Percentiles rank a stretch among this genome's conserved stretches.
phyloP scores from a whole-genome alignment of 53 echinoderm and acorn worm genomes.

The Hippasteria phrygiana region DNA sequence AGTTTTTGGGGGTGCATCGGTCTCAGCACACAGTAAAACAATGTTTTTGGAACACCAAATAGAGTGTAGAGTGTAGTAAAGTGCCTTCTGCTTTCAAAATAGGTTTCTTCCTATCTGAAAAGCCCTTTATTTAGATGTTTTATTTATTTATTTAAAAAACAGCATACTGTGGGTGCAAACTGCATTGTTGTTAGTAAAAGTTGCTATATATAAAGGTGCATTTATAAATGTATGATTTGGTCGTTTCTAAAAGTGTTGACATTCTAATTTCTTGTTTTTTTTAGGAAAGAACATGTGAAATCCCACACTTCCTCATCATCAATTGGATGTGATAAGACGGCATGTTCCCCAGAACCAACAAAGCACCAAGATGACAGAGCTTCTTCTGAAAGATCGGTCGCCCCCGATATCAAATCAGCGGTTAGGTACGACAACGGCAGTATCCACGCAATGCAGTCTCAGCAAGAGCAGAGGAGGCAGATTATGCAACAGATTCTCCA shows the following conservation, averaged over 20 bases:
- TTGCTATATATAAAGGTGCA: too few species aligned
- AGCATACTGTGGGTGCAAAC: too few species aligned
- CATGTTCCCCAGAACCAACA: neutral
- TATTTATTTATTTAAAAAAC: too few species aligned
- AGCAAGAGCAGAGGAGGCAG: conserved; percentile 8
- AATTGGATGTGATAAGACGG: neutral
- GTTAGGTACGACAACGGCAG: neutral
- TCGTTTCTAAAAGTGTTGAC: neutral
- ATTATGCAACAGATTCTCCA: conserved; percentile 38
- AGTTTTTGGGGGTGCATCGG: too few species aligned
- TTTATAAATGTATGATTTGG: too few species aligned
- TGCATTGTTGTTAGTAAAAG: too few species aligned
- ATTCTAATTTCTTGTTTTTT: neutral
- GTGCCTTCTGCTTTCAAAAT: too few species aligned
- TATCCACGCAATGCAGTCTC: neutral
- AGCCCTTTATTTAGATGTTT: too few species aligned
- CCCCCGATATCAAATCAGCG: neutral
- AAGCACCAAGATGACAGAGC: neutral
- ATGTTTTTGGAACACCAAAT: too few species aligned
- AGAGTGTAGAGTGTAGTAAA: too few species aligned
- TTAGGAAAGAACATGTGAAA: neutral
- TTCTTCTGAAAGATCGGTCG: neutral
- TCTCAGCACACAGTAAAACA: too few species aligned
- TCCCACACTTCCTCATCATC: neutral
- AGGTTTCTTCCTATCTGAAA: too few species aligned